Evolutionary conservation across 2,113 vertebrate genomes (phyloP), one percentile per base, ranked within the genome.

Genomic region (Ceyx cyanopectus): DNA sequence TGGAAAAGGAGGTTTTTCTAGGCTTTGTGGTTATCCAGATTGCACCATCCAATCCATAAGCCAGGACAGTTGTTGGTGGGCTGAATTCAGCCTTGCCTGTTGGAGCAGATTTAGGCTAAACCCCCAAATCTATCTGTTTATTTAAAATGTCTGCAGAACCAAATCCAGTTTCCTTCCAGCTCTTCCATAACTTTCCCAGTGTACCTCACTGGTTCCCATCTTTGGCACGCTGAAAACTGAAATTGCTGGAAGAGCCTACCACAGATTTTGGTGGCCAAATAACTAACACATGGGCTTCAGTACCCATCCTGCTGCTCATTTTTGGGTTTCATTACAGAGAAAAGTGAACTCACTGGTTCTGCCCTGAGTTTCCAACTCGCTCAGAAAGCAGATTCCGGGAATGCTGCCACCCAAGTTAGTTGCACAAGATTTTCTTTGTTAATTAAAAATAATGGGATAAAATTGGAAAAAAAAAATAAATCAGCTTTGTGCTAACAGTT

Each of bases 371-470:
- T 72, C 72, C 65, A 96, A 65, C 93, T 86, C 1, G 2, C 53
- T 89, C 82, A 48, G 75, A 91, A 78, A 85, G 56, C 81, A 87
- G 81, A 85, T 89, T 87, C 61, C 85, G 91, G 87, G 75, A 93
- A 93, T 90, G 72, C 69, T 94, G 96, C 86, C 92, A 81, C 89
- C 74, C 84, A 69, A 86, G 84, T 84, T 92, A 85, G 81, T 87
- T 89, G 92, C 95, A 92, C 91, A 96, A 92, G 91, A 74, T 95
- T 91, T 90, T 87, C 75, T 92, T 91, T 92, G 81, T 91, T 91
- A 91, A 87, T 85, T 80, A 89, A 82, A 89, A 92, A 56, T 70
- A 83, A 77, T 85, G 69, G 79, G 60, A 56, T 74, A 67, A 76
- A 91, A 77, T 65, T 90, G 54, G 34, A 29, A 60, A 16, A 74